Evolutionary conservation across 2,113 vertebrate species (phyloP).

Genomic region (Pycnonotus jocosus): DNA sequence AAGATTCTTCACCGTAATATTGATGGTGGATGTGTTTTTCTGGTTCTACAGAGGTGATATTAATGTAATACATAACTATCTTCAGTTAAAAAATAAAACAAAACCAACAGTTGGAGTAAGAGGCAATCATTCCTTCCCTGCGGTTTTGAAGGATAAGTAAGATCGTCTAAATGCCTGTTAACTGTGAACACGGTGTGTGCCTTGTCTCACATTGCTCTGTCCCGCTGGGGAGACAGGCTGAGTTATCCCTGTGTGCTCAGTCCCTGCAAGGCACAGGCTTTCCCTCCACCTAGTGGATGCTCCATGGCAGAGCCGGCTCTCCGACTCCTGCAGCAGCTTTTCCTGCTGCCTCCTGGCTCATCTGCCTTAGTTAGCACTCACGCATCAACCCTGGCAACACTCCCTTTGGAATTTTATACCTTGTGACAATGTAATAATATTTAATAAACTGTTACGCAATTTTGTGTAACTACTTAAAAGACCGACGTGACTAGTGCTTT

Average conservation of each 20-base stretch:
- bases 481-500: neutral
- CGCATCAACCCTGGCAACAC: accelerated
- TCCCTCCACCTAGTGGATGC: neutral
- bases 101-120: neutral
- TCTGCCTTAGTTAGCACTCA: neutral
- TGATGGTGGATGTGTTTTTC: neutral
- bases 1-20: neutral
- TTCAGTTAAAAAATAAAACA: neutral
- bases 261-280: accelerated
- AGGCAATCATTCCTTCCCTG: neutral
- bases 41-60: neutral
- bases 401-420: neutral
- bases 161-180: too few relatives aligned
- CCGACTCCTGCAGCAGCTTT: accelerated
- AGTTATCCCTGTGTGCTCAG: accelerated
- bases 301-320: accelerated
- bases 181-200: accelerated
- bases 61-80: neutral
- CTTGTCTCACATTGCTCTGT: neutral
- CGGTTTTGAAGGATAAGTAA: neutral
- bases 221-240: accelerated
- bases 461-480: neutral
- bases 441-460: neutral
- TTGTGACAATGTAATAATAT: neutral
- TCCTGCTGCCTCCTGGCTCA: accelerated